phyloP scores from a whole-genome alignment of 2,888 invertebrate genomes.

The Isoperla grammatica region DNA sequence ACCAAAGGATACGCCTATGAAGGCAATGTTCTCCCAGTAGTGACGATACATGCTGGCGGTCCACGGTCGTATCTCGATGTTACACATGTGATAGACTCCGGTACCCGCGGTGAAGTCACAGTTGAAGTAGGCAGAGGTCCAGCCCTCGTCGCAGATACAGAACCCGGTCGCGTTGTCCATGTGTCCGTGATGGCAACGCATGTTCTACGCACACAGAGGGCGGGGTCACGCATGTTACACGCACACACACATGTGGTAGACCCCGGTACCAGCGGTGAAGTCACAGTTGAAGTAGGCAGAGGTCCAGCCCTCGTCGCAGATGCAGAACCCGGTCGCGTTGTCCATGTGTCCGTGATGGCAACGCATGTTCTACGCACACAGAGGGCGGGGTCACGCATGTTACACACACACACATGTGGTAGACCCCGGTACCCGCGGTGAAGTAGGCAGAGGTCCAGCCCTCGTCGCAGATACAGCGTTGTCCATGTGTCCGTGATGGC shows the following conservation, averaged over 20 bases:
- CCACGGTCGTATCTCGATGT: constrained; percentile 37
- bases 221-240: neutral
- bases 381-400: neutral
- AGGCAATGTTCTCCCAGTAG: constrained; percentile 2
- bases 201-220: constrained; percentile 32
- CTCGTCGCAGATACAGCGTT: constrained; percentile 41
- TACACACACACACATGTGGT: constrained; percentile 41
- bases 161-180: constrained; percentile 39
- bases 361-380: constrained; percentile 36
- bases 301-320: constrained; percentile 43
- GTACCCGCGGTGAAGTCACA: constrained; percentile 40
- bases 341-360: constrained; percentile 43
- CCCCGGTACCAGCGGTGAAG: neutral
- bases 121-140: constrained; percentile 40
- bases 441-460: constrained; percentile 44
- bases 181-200: constrained; percentile 43
- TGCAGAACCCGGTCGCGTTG: constrained; percentile 41
- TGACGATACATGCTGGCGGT: constrained; percentile 27
- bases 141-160: constrained; percentile 43
- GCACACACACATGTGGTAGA: constrained; percentile 12
- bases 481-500: constrained; percentile 42
- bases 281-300: too few species aligned
- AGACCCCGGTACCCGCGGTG: constrained; percentile 40
- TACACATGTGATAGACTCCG: constrained; percentile 45
- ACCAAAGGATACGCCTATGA: neutral